Percentiles rank a stretch among this genome's conserved stretches.
phyloP scores from a whole-genome alignment of 2,888 invertebrate species.

The Erannis defoliaria region DNA sequence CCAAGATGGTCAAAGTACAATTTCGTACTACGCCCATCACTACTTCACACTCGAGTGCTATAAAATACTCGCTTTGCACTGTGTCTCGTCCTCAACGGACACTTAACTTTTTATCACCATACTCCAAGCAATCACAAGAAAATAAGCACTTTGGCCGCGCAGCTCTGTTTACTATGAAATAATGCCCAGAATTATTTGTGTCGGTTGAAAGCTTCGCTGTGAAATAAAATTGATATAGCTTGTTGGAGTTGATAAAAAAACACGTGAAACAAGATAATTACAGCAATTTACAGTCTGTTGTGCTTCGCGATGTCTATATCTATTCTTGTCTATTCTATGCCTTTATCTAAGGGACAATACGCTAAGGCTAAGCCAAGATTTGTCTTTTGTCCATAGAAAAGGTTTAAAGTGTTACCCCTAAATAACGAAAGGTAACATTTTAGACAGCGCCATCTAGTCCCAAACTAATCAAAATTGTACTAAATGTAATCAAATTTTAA shows the following conservation, averaged over 20 bases:
- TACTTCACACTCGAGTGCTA: slow-evolving; percentile 21
- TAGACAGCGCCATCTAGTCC: too few relatives aligned
- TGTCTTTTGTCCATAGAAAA: too few relatives aligned
- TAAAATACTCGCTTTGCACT: slow-evolving; percentile 8
- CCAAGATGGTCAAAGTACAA: neutral
- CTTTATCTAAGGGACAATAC: too few relatives aligned
- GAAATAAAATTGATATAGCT: neutral
- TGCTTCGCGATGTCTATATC: neutral
- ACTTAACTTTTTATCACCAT: slow-evolving; percentile 29
- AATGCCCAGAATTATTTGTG: slow-evolving; percentile 26
- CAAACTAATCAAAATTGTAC: too few relatives aligned
- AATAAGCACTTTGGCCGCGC: slow-evolving; percentile 23
- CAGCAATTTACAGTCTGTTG: neutral
- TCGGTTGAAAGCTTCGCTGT: neutral
- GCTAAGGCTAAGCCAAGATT: too few relatives aligned
- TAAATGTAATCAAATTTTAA: too few relatives aligned
- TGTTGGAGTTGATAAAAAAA: neutral
- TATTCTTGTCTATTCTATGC: neutral
- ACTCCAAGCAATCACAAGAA: slow-evolving; percentile 24
- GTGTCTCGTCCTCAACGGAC: slow-evolving; percentile 16
- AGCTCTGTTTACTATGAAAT: slow-evolving; percentile 23
- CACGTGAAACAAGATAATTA: neutral
- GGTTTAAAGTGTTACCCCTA: too few relatives aligned
- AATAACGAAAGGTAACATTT: too few relatives aligned
- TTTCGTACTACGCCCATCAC: neutral